Percentiles rank a stretch among this genome's conserved stretches.
Conservation (phyloP, 2,113 vertebrate genomes). For the Astatoreochromis straeleni region DNA sequence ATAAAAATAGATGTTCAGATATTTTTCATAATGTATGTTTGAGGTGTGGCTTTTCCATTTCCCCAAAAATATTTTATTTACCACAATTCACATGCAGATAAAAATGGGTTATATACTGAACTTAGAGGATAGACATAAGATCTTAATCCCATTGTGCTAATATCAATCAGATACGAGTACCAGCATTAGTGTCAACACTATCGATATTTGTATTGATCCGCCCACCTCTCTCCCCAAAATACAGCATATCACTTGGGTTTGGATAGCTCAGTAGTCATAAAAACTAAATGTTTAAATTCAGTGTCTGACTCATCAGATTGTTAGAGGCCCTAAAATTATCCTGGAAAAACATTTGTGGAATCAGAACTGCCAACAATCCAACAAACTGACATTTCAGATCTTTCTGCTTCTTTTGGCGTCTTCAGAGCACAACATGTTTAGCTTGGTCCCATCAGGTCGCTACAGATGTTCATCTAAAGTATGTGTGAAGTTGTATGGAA, state of each 20-base stretch:
- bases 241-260: neutral
- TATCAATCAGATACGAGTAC: neutral
- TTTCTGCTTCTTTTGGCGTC: neutral
- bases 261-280: neutral
- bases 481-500: neutral
- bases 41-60: fast-evolving
- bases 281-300: neutral
- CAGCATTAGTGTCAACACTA: neutral
- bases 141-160: neutral
- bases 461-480: neutral
- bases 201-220: neutral
- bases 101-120: neutral
- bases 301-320: neutral
- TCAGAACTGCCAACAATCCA: neutral
- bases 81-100: neutral
- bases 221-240: neutral
- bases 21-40: neutral
- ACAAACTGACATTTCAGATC: neutral
- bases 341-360: neutral
- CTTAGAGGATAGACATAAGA: fast-evolving
- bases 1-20: neutral
- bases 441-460: neutral
- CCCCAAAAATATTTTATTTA: neutral
- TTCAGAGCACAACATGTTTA: neutral
- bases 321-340: neutral